Evolutionary conservation across 2,888 invertebrate species (phyloP).

Genomic region (Tuberolachnus salignus): DNA sequence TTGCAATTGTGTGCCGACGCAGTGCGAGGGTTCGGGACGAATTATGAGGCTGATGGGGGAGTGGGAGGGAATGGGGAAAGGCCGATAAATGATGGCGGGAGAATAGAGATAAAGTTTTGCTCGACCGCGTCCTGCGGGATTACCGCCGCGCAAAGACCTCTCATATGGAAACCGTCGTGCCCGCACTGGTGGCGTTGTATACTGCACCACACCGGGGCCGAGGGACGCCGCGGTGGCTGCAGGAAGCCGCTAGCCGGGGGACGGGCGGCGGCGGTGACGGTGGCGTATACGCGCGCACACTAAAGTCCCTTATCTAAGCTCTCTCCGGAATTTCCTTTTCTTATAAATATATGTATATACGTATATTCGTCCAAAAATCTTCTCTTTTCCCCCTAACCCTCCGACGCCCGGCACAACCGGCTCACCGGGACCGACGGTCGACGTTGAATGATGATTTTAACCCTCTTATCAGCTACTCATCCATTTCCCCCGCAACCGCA

Average conservation of each 20-base stretch:
- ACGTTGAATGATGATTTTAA: constrained; percentile 57
- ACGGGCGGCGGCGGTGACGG: neutral
- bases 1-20: too few species aligned
- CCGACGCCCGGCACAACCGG: neutral
- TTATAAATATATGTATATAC: too few species aligned
- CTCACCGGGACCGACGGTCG: constrained; percentile 21
- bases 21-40: too few species aligned
- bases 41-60: too few species aligned
- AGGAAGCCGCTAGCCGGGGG: neutral
- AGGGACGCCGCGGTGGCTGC: constrained; percentile 2
- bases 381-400: neutral
- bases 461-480: constrained; percentile 55
- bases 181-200: neutral
- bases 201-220: neutral
- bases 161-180: constrained; percentile 47
- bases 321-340: constrained; percentile 37
- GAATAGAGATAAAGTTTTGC: constrained; percentile 52
- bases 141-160: constrained; percentile 40
- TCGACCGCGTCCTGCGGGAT: constrained; percentile 56
- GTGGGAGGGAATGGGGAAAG: too few species aligned
- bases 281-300: neutral
- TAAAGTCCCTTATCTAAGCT: constrained; percentile 55
- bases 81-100: neutral
- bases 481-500: constrained; percentile 18
- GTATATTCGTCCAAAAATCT: constrained; percentile 50